These are phyloP conservation scores for Neodiprion lecontei DNA, from an alignment of 1,140 invertebrate genomes.

Conservation along the genomic window DNA sequence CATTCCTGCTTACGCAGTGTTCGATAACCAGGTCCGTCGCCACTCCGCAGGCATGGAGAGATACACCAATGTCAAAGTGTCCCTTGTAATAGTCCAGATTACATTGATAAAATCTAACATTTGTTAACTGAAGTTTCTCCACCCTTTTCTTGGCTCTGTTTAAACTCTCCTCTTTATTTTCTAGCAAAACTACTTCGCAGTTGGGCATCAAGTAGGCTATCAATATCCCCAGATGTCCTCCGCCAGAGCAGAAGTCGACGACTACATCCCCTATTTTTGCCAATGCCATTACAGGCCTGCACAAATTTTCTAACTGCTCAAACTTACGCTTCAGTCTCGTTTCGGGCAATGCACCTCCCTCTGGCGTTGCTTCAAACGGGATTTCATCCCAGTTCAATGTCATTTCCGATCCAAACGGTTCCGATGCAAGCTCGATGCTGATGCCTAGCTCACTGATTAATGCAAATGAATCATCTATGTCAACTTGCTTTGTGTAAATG, in stretches of 20 bases:
- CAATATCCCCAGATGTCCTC: slow-evolving; percentile 90
- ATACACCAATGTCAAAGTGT: slow-evolving; percentile 80
- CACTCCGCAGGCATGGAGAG: slow-evolving; percentile 91
- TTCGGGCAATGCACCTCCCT: slow-evolving; percentile 79
- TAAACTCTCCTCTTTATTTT: slow-evolving; percentile 92
- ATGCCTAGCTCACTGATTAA: slow-evolving; percentile 55
- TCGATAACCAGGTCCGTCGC: slow-evolving; percentile 92
- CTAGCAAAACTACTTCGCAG: slow-evolving; percentile 81
- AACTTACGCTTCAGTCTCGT: slow-evolving; percentile 79
- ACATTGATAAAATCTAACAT: slow-evolving; percentile 84
- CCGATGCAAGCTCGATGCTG: slow-evolving; percentile 45
- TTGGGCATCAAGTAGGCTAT: slow-evolving; percentile 81
- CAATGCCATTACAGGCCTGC: slow-evolving; percentile 77
- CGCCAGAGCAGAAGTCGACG: slow-evolving; percentile 94
- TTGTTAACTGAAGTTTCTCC: slow-evolving; percentile 71
- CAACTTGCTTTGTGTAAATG: slow-evolving; percentile 76
- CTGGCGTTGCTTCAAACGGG: slow-evolving; percentile 77
- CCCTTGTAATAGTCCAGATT: slow-evolving; percentile 86
- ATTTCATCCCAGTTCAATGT: slow-evolving; percentile 70
- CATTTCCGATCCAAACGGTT: slow-evolving; percentile 57
- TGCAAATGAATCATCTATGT: slow-evolving; percentile 72
- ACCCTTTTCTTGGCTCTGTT: slow-evolving; percentile 77
- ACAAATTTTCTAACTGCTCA: slow-evolving; percentile 89
- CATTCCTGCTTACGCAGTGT: slow-evolving; percentile 77
- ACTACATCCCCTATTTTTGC: slow-evolving; percentile 68